These are phyloP conservation scores for Clamator glandarius DNA, from an alignment of 2,797 vertebrate genomes.

Conservation along the genomic window DNA sequence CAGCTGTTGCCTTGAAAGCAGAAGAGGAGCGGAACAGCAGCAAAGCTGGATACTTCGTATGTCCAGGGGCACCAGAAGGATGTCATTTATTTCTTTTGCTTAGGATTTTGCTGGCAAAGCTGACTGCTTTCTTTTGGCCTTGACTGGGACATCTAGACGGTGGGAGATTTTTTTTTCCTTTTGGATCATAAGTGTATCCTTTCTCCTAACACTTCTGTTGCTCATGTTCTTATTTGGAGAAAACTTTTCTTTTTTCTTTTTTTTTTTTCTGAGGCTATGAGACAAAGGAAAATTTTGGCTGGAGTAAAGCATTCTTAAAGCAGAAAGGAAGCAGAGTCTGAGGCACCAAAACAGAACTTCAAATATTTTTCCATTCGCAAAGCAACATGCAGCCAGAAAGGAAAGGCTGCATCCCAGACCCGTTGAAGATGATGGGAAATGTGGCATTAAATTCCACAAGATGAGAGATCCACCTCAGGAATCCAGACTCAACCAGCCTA, in stretches of 20 bases:
- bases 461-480: neutral
- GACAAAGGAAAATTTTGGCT: constrained; percentile 29
- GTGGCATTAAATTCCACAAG: neutral
- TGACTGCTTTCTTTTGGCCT: constrained; percentile 13
- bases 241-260: neutral
- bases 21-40: neutral
- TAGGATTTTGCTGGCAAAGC: constrained; percentile 7
- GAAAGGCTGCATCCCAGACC: neutral
- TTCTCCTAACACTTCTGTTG: neutral
- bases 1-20: neutral
- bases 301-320: neutral
- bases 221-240: constrained; percentile 5
- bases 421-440: neutral
- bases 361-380: constrained; percentile 18
- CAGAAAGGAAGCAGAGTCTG: neutral
- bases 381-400: neutral
- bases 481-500: neutral
- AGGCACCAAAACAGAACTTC: constrained; percentile 3
- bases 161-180: neutral
- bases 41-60: neutral
- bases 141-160: neutral
- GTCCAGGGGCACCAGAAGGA: constrained; percentile 8
- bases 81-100: constrained; percentile 17
- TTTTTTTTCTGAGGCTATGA: neutral
- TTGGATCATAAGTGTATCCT: neutral